Conservation (phyloP, 2,113 vertebrate species). For the Catagonus wagneri region DNA sequence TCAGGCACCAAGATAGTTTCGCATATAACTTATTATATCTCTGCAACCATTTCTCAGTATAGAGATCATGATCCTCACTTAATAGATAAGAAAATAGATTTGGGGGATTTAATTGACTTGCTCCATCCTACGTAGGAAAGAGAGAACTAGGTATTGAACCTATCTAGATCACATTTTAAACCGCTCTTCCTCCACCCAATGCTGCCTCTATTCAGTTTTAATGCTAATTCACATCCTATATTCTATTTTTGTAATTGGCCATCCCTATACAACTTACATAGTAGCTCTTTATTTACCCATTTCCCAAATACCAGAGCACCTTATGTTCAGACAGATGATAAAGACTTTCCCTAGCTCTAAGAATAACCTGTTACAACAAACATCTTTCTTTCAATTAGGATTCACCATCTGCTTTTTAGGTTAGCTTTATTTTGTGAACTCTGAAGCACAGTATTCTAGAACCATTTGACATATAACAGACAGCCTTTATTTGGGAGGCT, state of each 20-base stretch:
- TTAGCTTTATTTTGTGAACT: conserved; percentile 60
- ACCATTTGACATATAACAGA: conserved; percentile 58
- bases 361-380: conserved; percentile 56
- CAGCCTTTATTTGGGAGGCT: conserved; percentile 57
- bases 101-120: conserved; percentile 13
- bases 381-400: conserved; percentile 68
- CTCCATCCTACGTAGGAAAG: background rate
- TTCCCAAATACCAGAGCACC: conserved; percentile 64
- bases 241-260: conserved; percentile 58
- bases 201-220: conserved; percentile 2
- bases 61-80: conserved; percentile 11
- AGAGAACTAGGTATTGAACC: conserved; percentile 23
- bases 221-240: conserved; percentile 49
- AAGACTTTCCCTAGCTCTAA: conserved; percentile 66
- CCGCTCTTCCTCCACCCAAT: background rate
- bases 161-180: conserved; percentile 23
- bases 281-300: conserved; percentile 64
- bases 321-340: conserved; percentile 68
- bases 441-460: conserved; percentile 30
- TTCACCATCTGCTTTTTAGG: conserved; percentile 56
- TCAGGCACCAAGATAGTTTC: background rate
- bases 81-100: conserved; percentile 32
- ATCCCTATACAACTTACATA: conserved; percentile 54
- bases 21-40: background rate
- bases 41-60: background rate